These are phyloP conservation scores for Drosophila pruinosa DNA, from an alignment of 1,140 invertebrate species.

Conservation along the genomic window DNA sequence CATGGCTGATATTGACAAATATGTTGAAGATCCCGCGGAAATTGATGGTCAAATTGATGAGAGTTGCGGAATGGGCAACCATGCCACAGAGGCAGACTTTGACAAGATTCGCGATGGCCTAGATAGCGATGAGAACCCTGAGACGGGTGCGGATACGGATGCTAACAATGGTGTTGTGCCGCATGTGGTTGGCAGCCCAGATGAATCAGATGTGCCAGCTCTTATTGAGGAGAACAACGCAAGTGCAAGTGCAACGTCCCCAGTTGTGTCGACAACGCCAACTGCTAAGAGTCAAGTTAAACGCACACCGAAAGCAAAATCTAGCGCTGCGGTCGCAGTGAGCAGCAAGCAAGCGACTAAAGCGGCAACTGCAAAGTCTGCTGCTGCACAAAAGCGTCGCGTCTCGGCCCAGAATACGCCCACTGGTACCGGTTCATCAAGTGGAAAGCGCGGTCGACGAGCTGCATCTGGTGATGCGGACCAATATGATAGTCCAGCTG, in stretches of 20 bases:
- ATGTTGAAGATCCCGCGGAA: constrained; percentile 88
- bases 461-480: constrained; percentile 43
- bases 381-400: constrained; percentile 70
- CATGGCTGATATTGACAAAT: constrained; percentile 93
- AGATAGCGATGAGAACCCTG: constrained; percentile 83
- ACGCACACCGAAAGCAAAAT: constrained; percentile 73
- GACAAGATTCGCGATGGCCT: constrained; percentile 86
- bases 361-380: constrained; percentile 58
- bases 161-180: constrained; percentile 62
- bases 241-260: constrained; percentile 8
- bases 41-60: constrained; percentile 82
- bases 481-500: constrained; percentile 19
- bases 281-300: constrained; percentile 50
- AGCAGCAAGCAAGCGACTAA: constrained; percentile 52
- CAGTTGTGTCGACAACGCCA: constrained; percentile 45
- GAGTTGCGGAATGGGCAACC: constrained; percentile 64
- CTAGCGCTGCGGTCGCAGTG: constrained; percentile 48
- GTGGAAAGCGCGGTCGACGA: constrained; percentile 46
- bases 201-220: constrained; percentile 43
- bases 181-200: constrained; percentile 68
- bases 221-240: constrained; percentile 44
- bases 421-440: constrained; percentile 25
- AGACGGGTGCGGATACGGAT: constrained; percentile 67
- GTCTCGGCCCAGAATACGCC: constrained; percentile 61
- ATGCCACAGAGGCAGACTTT: constrained; percentile 86